phyloP scores from a whole-genome alignment of 2,888 invertebrate genomes.

The Acanthacorydalis orientalis region DNA sequence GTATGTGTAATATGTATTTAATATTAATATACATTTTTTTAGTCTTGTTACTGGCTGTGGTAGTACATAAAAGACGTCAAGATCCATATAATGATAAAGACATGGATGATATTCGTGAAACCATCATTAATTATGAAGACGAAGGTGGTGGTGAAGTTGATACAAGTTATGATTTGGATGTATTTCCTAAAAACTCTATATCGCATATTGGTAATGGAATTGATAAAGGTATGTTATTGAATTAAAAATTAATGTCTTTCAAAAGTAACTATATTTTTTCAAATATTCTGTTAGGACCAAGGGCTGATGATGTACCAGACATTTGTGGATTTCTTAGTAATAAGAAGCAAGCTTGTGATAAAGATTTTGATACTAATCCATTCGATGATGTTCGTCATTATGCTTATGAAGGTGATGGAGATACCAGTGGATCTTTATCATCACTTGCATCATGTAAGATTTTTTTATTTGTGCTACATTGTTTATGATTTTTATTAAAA shows the following conservation, averaged over 20 bases:
- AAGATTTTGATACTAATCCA: conserved; percentile 80
- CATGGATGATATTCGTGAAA: conserved; percentile 91
- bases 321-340: conserved; percentile 81
- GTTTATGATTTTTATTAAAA: not conserved
- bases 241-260: not conserved
- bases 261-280: not conserved
- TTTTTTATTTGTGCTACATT: not conserved
- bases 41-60: conserved; percentile 75
- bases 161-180: conserved; percentile 77
- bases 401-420: conserved; percentile 94
- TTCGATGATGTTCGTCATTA: conserved; percentile 96
- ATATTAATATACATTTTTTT: conserved; percentile 10
- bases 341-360: conserved; percentile 78
- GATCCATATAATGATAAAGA: conserved; percentile 81
- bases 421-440: conserved; percentile 75
- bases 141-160: conserved; percentile 98
- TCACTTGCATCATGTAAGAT: conserved; percentile 72
- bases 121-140: conserved; percentile 93
- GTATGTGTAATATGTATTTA: not conserved
- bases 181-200: conserved; percentile 28
- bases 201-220: not conserved
- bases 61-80: conserved; percentile 74
- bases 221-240: conserved; percentile 1
- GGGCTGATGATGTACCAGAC: conserved; percentile 51
- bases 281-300: conserved; percentile 19